Evolutionary conservation across 2,113 vertebrate genomes (phyloP), one percentile per base, ranked within the genome.

Genomic region (Campylorhamphus procurvoides): DNA sequence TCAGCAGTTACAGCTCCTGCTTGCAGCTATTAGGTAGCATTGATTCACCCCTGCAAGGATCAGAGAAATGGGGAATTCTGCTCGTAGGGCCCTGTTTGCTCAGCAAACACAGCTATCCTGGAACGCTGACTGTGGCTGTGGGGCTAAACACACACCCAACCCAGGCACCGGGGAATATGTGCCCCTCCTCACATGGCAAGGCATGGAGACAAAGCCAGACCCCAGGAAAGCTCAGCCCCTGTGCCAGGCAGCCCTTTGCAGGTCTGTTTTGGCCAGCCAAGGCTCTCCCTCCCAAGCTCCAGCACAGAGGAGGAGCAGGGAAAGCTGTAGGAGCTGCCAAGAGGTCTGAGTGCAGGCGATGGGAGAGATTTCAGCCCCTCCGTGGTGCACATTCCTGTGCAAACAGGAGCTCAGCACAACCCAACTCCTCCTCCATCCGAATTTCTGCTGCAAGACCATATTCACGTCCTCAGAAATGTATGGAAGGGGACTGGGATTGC

Each of bases 371-470:
- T n/a, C 1, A 0, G 20, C 33, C 50, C 37, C 56, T 69, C 71
- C 4, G 0, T 2, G n/a, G 42, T 2, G 50, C 56, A 2, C 52
- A 2, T 73, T 84, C 86, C 78, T 37, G 64, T 6, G 59, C 44
- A 11, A 44, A n/a, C 53, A 27, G 86, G 69, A 76, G 94, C 78
- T 53, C 68, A 6, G 58, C 85, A 37, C 73, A 23, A 37, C 60
- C 17, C 6, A 0, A n/a, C 60, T 72, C 73, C 89, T 91, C 87
- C 92, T 18, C 24, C 1, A 0, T 14, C 40, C 1, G 0, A 18
- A 13, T 28, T 55, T 53, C 76, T 81, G 49, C 0, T 0, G 44
- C 44, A 6, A 35, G 29, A 13, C 22, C 60, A 3, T 6, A 3
- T 14, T 4, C 1, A 1, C 59, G 5, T 27, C 24, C 84, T 60